These are phyloP conservation scores for Schizopygopsis pylzovi DNA, from an alignment of 2,797 vertebrate genomes.

Conservation along the genomic window DNA sequence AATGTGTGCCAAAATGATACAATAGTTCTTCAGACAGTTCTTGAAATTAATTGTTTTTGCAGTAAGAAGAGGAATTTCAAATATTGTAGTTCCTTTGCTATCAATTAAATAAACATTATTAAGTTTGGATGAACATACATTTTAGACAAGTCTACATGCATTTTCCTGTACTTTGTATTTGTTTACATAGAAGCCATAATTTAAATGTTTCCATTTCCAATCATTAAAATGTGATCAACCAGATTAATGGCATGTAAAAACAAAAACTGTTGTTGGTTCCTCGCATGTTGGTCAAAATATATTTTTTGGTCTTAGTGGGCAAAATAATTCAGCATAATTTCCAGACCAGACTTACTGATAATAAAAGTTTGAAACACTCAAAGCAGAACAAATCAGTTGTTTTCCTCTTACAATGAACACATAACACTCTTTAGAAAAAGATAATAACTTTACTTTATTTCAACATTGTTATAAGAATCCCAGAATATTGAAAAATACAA, in stretches of 20 bases:
- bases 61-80: no score
- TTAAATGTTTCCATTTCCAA: neutral
- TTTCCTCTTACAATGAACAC: neutral
- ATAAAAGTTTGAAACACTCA: neutral
- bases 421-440: neutral
- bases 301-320: neutral
- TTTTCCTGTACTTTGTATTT: neutral
- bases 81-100: neutral
- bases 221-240: neutral
- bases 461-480: conserved; percentile 27
- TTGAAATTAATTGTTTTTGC: neutral
- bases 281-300: neutral
- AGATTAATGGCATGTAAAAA: neutral
- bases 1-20: neutral
- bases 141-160: neutral
- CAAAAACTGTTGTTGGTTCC: neutral
- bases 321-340: neutral
- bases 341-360: neutral
- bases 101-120: neutral
- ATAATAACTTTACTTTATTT: conserved; percentile 52
- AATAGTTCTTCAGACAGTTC: neutral
- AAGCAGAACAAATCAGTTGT: neutral
- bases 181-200: neutral
- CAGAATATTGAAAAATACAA: conserved; percentile 45
- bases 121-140: neutral